Evolutionary conservation across 2,113 vertebrate genomes (phyloP), one percentile per base, ranked within the genome.

Genomic region (Menidia beryllina): DNA sequence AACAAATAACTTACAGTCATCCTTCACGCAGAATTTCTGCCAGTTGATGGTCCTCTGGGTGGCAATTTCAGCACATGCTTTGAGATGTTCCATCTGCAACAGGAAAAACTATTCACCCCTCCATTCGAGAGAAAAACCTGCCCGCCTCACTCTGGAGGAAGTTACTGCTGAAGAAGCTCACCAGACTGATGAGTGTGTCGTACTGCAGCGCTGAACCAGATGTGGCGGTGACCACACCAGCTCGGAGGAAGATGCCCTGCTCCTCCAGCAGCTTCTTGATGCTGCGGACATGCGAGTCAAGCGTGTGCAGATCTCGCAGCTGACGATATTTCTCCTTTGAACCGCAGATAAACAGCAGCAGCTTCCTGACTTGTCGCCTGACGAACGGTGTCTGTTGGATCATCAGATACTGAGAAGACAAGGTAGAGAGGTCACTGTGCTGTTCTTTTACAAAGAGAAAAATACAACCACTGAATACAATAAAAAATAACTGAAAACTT

Each of bases 1-100:
- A 63, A 91, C 98, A 69, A 61, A 58, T 1, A 63, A 91, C 98
- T 96, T 92, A 99, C 98, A 98, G 81, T 99, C 98, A 3, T 99
- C 98, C 88, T 99, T 99, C 89, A 99, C 95, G 88, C 97, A 98
- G 90, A 99, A 99, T 52, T 98, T 99, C 90, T 99, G 98, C 98
- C 98, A 99, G 93, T 99, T 99, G 68, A 97, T 87, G 0, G 97
- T 99, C 36, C 97, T 87, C 87, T 99, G 98, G 0, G 97, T 97
- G 43, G 98, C 96, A 4, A 99, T 99, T 93, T 99, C 98, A 2
- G 98, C 98, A 81, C 98, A 99, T 57, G 97, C 97, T 86, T 99
- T 99, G 4, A 99, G 79, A 38, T 99, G 98, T 39, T 99, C 98
- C 97, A 99, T 99, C 98, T 99, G 90, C 49, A 91, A 14, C 60